Conservation (phyloP, 2,888 invertebrate genomes). For the Drosophila paranaensis region DNA sequence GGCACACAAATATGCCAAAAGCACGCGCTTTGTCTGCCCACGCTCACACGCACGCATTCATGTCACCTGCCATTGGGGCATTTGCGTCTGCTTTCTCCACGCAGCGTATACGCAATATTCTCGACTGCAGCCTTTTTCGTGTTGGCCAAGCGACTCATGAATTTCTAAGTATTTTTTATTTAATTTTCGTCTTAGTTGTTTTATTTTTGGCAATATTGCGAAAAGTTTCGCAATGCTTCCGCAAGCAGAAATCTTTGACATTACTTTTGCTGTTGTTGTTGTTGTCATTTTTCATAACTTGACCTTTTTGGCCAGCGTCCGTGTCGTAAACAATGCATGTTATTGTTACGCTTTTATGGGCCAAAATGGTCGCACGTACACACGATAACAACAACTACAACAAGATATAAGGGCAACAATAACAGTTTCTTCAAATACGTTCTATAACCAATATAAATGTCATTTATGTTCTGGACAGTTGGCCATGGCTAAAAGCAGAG, state of each 20-base stretch:
- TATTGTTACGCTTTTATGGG: slow-evolving; percentile 68
- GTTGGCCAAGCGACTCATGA: not conserved
- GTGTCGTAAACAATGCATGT: slow-evolving; percentile 64
- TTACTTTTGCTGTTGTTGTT: slow-evolving; percentile 23
- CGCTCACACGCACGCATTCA: slow-evolving; percentile 13
- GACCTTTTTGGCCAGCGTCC: slow-evolving; percentile 67
- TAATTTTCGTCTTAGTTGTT: slow-evolving; percentile 6
- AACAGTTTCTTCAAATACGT: slow-evolving; percentile 66
- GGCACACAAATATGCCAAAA: slow-evolving; percentile 68
- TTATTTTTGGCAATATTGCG: slow-evolving; percentile 33
- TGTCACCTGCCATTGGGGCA: slow-evolving; percentile 44
- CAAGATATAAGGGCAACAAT: slow-evolving; percentile 16
- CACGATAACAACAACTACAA: slow-evolving; percentile 46
- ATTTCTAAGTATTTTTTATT: slow-evolving; percentile 8
- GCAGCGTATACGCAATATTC: slow-evolving; percentile 68
- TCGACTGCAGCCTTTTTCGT: slow-evolving; percentile 15
- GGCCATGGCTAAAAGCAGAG: slow-evolving; percentile 22
- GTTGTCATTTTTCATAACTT: slow-evolving; percentile 65
- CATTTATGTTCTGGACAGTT: slow-evolving; percentile 76
- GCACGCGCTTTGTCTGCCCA: slow-evolving; percentile 51
- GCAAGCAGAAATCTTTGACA: slow-evolving; percentile 46
- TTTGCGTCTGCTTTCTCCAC: slow-evolving; percentile 48
- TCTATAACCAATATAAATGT: slow-evolving; percentile 77
- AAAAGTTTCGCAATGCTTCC: slow-evolving; percentile 52
- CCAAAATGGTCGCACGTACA: slow-evolving; percentile 61